Percentiles rank a stretch among this genome's conserved stretches.
Evolutionary conservation across 2,113 vertebrate genomes (phyloP).

Genomic region (Phasianus colchicus): DNA sequence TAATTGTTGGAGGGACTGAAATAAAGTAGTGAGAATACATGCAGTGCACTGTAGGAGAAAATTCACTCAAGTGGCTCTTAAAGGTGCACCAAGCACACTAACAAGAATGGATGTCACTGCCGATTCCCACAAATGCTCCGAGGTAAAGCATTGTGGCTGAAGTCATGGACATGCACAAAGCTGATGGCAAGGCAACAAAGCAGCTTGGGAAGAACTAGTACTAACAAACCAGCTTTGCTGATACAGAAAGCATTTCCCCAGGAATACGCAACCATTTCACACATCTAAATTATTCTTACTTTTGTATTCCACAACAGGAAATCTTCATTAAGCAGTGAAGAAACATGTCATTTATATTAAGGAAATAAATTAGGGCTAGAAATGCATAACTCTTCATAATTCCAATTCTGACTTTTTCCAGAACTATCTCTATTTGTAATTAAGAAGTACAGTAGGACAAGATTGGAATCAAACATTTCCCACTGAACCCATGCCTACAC

Average conservation of each 20-base stretch:
- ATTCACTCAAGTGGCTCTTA: neutral
- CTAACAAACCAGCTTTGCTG: neutral
- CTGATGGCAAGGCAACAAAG: neutral
- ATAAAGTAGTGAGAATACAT: neutral
- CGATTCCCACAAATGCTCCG: neutral
- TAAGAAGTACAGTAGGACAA: accelerated
- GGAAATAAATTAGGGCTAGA: neutral
- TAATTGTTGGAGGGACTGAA: neutral
- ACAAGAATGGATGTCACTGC: accelerated
- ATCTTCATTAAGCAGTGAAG: neutral
- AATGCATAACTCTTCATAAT: neutral
- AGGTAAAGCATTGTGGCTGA: neutral
- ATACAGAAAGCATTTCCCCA: neutral
- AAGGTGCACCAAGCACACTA: neutral
- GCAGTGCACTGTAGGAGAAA: neutral
- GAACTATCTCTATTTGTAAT: neutral
- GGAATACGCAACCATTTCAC: neutral
- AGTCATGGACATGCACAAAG: neutral
- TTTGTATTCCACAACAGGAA: neutral
- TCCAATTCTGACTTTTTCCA: neutral
- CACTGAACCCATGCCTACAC: neutral
- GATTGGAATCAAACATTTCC: neutral
- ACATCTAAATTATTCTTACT: neutral
- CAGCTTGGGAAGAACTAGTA: neutral
- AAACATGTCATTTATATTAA: neutral